Conservation (phyloP, 1,140 invertebrate genomes). For the Procambarus virginalis region DNA sequence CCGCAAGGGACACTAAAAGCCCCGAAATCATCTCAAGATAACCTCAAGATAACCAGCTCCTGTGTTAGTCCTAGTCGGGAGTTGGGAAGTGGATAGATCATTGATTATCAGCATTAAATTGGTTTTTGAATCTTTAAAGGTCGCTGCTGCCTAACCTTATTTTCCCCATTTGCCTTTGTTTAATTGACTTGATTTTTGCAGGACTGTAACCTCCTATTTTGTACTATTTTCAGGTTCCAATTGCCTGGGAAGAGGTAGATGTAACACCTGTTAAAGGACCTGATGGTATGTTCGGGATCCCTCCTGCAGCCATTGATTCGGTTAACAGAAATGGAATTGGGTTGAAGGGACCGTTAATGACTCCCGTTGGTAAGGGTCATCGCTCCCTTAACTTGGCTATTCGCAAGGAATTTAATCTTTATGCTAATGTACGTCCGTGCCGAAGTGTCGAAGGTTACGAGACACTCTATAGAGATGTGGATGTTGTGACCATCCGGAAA, state of each 20-base stretch:
- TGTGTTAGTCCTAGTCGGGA: no score
- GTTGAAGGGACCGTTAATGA: conserved; percentile 98
- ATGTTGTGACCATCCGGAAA: conserved; percentile 99
- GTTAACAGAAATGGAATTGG: conserved; percentile 98
- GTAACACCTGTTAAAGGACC: conserved; percentile 97
- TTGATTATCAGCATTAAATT: no score
- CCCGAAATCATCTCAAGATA: no score
- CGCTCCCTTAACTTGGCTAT: conserved; percentile 97
- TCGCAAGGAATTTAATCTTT: conserved; percentile 98
- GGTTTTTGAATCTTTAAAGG: no score
- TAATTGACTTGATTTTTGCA: no score
- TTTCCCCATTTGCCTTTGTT: no score
- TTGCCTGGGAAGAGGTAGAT: conserved; percentile 99
- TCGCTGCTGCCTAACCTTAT: no score
- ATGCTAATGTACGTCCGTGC: conserved; percentile 99
- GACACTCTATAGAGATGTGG: conserved; percentile 97
- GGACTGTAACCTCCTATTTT: no score
- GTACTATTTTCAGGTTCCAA: conserved; percentile 83
- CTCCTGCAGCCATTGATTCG: conserved; percentile 97
- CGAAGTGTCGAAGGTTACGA: conserved; percentile 98
- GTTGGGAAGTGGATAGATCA: no score
- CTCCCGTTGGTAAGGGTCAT: conserved; percentile 99
- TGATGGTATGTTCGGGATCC: conserved; percentile 98
- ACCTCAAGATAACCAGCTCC: no score
- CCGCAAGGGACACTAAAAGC: no score